A percentile compares a stretch with the other conserved stretches of the same genome.
phyloP scores from a whole-genome alignment of 2,888 invertebrate genomes.

The Noctua comes region DNA sequence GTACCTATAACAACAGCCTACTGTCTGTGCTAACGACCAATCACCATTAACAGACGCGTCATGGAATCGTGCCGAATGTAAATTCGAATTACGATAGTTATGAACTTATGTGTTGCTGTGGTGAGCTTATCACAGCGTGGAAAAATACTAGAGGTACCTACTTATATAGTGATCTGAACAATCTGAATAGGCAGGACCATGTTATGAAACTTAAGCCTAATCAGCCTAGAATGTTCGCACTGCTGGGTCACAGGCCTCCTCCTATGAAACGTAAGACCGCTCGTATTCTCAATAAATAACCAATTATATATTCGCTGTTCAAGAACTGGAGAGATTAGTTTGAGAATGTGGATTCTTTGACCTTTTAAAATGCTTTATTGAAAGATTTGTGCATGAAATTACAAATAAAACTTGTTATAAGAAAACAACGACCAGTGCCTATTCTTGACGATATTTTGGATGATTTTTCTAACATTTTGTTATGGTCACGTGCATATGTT shows the following conservation, averaged over 20 bases:
- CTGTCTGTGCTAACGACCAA: conserved; percentile 45
- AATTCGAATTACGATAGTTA: conserved; percentile 39
- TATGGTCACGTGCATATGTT: background rate
- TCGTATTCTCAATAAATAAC: conserved; percentile 21
- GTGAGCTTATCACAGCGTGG: conserved; percentile 46
- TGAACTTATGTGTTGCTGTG: conserved; percentile 20
- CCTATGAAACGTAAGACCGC: background rate
- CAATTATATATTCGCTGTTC: background rate
- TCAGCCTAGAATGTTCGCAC: background rate
- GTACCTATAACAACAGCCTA: conserved; percentile 50
- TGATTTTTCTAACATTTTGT: conserved; percentile 8
- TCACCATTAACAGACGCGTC: conserved; percentile 57
- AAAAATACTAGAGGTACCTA: conserved; percentile 41
- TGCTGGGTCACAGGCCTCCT: background rate
- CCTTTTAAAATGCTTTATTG: background rate
- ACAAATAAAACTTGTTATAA: background rate
- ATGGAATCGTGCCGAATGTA: conserved; percentile 55
- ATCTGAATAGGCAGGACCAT: background rate
- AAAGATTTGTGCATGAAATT: background rate
- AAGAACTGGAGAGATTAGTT: background rate
- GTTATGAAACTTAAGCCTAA: background rate
- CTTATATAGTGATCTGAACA: no score
- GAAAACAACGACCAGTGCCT: background rate
- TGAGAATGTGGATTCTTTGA: conserved; percentile 3
- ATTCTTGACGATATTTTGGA: conserved; percentile 1